These are phyloP conservation scores for Elysia chlorotica DNA, from an alignment of 1,140 invertebrate species.

Conservation along the genomic window DNA sequence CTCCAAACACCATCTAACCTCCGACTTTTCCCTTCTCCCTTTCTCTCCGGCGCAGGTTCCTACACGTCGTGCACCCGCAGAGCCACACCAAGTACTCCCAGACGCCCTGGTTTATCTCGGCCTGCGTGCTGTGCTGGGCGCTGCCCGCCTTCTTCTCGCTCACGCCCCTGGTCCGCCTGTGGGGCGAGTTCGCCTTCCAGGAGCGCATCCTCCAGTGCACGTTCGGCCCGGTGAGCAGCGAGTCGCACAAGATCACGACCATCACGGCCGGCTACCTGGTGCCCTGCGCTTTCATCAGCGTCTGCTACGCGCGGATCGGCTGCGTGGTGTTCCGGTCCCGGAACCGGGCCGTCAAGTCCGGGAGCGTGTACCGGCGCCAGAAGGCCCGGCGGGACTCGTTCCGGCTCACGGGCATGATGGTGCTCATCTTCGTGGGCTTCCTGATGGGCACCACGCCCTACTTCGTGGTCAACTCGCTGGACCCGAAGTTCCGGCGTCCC, in stretches of 20 bases:
- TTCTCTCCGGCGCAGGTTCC: too few species aligned
- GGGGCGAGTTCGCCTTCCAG: constrained; percentile 46
- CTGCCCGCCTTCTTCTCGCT: constrained; percentile 42
- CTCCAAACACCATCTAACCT: too few species aligned
- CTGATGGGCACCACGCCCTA: constrained; percentile 45
- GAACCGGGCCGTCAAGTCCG: constrained; percentile 36
- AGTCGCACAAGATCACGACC: constrained; percentile 43
- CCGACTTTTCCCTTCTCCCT: too few species aligned
- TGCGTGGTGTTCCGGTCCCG: constrained; percentile 41
- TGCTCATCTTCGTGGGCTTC: constrained; percentile 44
- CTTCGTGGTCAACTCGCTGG: constrained; percentile 41
- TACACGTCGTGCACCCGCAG: constrained; percentile 47
- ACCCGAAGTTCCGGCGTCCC: constrained; percentile 31
- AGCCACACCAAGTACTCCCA: constrained; percentile 38
- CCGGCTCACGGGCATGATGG: constrained; percentile 46
- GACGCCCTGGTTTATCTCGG: constrained; percentile 25
- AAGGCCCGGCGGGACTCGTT: constrained; percentile 31
- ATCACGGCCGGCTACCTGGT: constrained; percentile 48
- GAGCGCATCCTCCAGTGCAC: constrained; percentile 46
- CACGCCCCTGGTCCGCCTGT: constrained; percentile 37
- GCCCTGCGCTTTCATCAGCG: constrained; percentile 47
- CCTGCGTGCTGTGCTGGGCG: constrained; percentile 43
- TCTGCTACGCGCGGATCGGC: constrained; percentile 51
- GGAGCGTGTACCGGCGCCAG: constrained; percentile 33
- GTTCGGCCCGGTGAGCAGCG: constrained; percentile 33